Conservation (phyloP, 2,113 vertebrate species). For the Mola mola region DNA sequence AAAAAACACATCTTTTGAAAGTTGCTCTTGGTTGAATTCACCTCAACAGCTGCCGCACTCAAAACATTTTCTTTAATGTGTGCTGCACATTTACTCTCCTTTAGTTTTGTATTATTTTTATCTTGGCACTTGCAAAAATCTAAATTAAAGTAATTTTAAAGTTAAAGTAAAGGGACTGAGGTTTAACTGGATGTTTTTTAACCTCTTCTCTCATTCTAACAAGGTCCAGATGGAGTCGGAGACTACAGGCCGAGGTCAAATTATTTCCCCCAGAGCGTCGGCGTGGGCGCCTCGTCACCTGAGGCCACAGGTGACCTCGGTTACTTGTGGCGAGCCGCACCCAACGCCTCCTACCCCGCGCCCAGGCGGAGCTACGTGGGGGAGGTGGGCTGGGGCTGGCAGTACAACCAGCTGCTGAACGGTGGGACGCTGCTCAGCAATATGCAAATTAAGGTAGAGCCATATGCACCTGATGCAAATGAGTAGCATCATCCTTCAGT, state of each 20-base stretch:
- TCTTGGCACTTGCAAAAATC: too few relatives aligned
- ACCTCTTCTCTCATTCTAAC: background rate
- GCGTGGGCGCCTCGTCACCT: conserved; percentile 49
- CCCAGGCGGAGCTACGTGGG: conserved; percentile 67
- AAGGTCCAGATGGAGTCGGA: conserved; percentile 81
- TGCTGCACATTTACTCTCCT: too few relatives aligned
- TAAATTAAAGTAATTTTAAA: too few relatives aligned
- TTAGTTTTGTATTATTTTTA: background rate
- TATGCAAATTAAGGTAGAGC: conserved; percentile 79
- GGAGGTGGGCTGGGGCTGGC: conserved; percentile 81
- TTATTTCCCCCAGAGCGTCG: conserved; percentile 64
- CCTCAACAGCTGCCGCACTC: too few relatives aligned
- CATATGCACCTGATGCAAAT: background rate
- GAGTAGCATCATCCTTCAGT: background rate
- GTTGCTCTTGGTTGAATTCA: too few relatives aligned
- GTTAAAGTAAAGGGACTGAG: too few relatives aligned
- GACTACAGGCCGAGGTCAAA: conserved; percentile 77
- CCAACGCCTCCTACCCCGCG: background rate
- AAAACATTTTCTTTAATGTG: background rate
- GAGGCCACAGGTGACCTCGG: conserved; percentile 76
- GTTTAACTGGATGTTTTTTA: too few relatives aligned
- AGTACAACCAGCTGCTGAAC: conserved; percentile 72
- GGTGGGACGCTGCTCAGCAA: conserved; percentile 62
- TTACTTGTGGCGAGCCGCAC: conserved; percentile 75
- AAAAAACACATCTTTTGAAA: too few relatives aligned